Conservation (phyloP, 2,888 invertebrate species). For the Aphidius colemani region DNA sequence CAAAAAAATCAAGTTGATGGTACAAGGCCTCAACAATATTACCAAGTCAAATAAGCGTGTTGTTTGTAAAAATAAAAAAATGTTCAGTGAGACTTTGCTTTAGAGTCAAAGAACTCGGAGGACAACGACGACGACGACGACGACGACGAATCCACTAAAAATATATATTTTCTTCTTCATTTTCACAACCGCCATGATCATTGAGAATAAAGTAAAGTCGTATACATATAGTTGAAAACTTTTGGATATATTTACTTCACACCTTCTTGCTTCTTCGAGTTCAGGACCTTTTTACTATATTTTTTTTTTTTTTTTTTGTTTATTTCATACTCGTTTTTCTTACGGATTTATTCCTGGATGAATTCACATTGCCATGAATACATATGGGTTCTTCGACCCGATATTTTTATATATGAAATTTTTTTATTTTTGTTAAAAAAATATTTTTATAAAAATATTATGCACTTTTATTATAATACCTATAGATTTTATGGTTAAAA, state of each 20-base stretch:
- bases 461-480: not conserved
- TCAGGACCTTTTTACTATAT: too few relatives aligned
- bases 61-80: slow-evolving; percentile 34
- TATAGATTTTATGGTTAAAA: not conserved
- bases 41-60: slow-evolving; percentile 57
- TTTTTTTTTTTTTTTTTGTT: slow-evolving; percentile 34
- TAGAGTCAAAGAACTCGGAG: slow-evolving; percentile 48
- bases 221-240: slow-evolving; percentile 14
- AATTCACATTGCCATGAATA: slow-evolving; percentile 41
- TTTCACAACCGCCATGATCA: slow-evolving; percentile 3
- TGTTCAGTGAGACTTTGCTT: slow-evolving; percentile 42
- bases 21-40: slow-evolving; percentile 49
- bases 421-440: too few relatives aligned
- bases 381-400: slow-evolving; percentile 45
- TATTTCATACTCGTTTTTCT: slow-evolving; percentile 33
- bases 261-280: not conserved
- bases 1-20: slow-evolving; percentile 29
- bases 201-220: slow-evolving; percentile 12
- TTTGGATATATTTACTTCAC: slow-evolving; percentile 16
- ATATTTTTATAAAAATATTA: not conserved
- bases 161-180: slow-evolving; percentile 12
- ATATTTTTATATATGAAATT: slow-evolving; percentile 29
- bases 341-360: slow-evolving; percentile 8
- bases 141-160: slow-evolving; percentile 7
- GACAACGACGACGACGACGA: slow-evolving; percentile 19